These are phyloP conservation scores for Lumbricus terrestris DNA, from an alignment of 2,888 invertebrate species.

Conservation along the genomic window DNA sequence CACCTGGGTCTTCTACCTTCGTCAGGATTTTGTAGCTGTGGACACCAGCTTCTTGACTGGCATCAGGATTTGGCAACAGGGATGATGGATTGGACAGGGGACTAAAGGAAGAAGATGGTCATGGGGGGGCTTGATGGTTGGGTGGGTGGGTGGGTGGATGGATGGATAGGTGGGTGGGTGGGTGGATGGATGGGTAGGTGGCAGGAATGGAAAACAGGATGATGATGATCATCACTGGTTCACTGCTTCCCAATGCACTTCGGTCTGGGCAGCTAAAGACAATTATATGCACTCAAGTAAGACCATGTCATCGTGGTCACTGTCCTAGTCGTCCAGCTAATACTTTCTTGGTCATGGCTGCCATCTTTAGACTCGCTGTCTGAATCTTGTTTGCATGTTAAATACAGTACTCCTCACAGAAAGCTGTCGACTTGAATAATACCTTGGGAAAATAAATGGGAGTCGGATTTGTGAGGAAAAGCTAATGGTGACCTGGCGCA, in stretches of 20 bases:
- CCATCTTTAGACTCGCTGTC: background rate
- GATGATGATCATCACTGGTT: background rate
- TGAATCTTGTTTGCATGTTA: background rate
- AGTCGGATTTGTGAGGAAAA: background rate
- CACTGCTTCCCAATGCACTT: background rate
- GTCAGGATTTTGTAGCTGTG: no score
- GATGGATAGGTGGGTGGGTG: background rate
- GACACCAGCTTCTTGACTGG: no score
- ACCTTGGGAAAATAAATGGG: background rate
- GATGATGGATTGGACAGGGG: background rate
- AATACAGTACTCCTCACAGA: background rate
- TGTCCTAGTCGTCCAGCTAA: background rate
- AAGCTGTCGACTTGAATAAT: background rate
- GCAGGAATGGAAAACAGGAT: background rate
- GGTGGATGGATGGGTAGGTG: background rate
- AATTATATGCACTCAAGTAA: background rate
- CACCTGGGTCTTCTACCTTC: no score
- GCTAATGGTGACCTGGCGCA: background rate
- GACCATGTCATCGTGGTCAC: background rate
- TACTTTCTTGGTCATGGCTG: background rate
- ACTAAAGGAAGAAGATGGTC: background rate
- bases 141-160: no score
- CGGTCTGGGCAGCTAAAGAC: background rate
- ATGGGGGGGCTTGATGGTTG: background rate
- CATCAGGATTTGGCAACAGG: background rate